These are phyloP conservation scores for Drosophila maculinotata DNA, from an alignment of 2,888 invertebrate species.

Conservation along the genomic window DNA sequence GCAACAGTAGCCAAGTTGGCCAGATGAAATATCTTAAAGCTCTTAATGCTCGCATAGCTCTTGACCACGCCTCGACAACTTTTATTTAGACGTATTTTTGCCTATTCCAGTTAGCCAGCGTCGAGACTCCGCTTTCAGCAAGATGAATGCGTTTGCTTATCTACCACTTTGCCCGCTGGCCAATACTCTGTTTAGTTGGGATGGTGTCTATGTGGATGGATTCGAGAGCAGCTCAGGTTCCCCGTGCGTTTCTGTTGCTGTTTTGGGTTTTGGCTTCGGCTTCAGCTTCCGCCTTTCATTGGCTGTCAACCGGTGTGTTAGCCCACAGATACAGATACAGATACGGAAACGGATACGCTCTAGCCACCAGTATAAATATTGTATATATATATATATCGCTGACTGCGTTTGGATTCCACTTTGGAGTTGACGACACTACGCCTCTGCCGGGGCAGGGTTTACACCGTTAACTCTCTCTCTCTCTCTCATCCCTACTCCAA, in stretches of 20 bases:
- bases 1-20: constrained; percentile 29
- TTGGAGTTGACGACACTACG: constrained; percentile 18
- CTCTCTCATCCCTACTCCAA: constrained; percentile 3
- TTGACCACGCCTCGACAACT: constrained; percentile 41
- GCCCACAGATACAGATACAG: constrained; percentile 23
- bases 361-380: constrained; percentile 14
- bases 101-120: constrained; percentile 17
- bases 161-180: constrained; percentile 62
- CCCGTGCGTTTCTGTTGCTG: constrained; percentile 31
- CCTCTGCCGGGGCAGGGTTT: constrained; percentile 9
- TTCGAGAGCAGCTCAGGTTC: no score
- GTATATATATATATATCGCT: constrained; percentile 39
- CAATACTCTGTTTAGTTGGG: constrained; percentile 52
- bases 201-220: no score
- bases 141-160: constrained; percentile 81
- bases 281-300: constrained; percentile 48
- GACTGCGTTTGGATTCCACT: constrained; percentile 28
- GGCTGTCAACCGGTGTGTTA: constrained; percentile 73
- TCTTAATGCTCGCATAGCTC: constrained; percentile 40
- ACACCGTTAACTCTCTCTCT: not conserved
- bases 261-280: no score
- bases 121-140: constrained; percentile 39
- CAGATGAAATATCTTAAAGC: constrained; percentile 51
- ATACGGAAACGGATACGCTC: constrained; percentile 48
- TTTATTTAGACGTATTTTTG: constrained; percentile 53